These are phyloP conservation scores for Sylvia atricapilla DNA, from an alignment of 2,113 vertebrate species.

Conservation along the genomic window DNA sequence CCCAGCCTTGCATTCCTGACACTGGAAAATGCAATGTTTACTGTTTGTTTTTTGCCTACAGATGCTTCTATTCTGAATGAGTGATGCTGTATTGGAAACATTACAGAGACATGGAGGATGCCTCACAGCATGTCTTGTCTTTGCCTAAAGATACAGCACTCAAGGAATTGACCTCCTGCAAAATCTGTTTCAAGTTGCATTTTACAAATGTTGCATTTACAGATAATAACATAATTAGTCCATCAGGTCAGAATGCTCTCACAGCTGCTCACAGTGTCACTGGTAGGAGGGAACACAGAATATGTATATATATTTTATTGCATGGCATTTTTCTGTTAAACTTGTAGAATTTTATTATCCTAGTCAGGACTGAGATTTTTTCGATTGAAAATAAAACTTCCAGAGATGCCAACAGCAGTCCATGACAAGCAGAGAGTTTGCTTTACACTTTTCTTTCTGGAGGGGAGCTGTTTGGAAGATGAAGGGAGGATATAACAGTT, in stretches of 20 bases:
- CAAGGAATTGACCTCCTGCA: slow-evolving; percentile 36
- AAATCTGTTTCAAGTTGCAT: slow-evolving; percentile 23
- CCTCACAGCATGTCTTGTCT: slow-evolving; percentile 22
- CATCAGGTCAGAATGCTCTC: slow-evolving; percentile 16
- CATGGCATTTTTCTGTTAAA: slow-evolving; percentile 32
- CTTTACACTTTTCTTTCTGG: background rate
- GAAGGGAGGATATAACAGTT: background rate
- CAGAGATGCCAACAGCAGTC: background rate
- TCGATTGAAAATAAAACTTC: slow-evolving; percentile 22
- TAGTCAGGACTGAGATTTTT: background rate
- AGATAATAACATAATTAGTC: background rate
- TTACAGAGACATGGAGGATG: slow-evolving; percentile 27
- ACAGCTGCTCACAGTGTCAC: background rate
- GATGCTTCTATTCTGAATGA: slow-evolving; percentile 32
- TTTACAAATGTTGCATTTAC: slow-evolving; percentile 24
- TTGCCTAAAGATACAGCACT: slow-evolving; percentile 4
- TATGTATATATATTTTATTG: slow-evolving; percentile 15
- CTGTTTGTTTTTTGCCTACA: slow-evolving; percentile 27
- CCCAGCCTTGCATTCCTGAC: background rate
- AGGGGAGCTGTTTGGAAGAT: background rate
- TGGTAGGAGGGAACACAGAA: background rate
- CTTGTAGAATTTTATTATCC: background rate
- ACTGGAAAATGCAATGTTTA: background rate
- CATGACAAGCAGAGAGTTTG: background rate
- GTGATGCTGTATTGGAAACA: slow-evolving; percentile 1